Conservation (phyloP, 2,888 invertebrate species). For the Dasysyrphus albostriatus region DNA sequence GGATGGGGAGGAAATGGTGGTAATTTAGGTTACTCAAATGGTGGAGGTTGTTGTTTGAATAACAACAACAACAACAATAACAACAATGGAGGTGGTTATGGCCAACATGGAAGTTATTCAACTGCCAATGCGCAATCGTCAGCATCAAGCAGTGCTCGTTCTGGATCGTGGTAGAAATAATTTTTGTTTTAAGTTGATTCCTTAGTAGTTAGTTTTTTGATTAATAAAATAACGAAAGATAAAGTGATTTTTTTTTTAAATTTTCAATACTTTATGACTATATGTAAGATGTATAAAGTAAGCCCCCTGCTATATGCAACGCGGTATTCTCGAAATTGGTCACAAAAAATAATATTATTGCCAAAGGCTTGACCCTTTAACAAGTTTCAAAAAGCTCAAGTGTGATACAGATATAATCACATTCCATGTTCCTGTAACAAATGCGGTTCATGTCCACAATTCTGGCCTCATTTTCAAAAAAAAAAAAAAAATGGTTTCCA, state of each 20-base stretch:
- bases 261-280: not conserved
- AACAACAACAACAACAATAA: slow-evolving; percentile 12
- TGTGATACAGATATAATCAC: no score
- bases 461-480: no score
- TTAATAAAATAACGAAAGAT: not conserved
- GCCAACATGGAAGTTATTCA: slow-evolving; percentile 23
- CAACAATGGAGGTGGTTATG: not conserved
- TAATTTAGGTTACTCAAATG: slow-evolving; percentile 45
- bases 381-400: no score
- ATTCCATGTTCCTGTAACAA: no score
- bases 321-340: no score
- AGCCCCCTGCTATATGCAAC: no score
- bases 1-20: slow-evolving; percentile 50
- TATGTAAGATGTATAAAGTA: no score
- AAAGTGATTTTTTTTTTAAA: not conserved
- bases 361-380: no score
- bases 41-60: slow-evolving; percentile 33
- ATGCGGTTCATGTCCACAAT: no score
- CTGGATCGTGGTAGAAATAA: slow-evolving; percentile 58
- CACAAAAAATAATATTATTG: no score
- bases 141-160: slow-evolving; percentile 57
- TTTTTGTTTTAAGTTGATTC: not conserved
- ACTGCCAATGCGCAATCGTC: slow-evolving; percentile 52
- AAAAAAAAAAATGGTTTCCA: no score
- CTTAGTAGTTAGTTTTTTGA: not conserved